These are phyloP conservation scores for Itoplectis maculator DNA, from an alignment of 2,888 invertebrate species.

Conservation along the genomic window DNA sequence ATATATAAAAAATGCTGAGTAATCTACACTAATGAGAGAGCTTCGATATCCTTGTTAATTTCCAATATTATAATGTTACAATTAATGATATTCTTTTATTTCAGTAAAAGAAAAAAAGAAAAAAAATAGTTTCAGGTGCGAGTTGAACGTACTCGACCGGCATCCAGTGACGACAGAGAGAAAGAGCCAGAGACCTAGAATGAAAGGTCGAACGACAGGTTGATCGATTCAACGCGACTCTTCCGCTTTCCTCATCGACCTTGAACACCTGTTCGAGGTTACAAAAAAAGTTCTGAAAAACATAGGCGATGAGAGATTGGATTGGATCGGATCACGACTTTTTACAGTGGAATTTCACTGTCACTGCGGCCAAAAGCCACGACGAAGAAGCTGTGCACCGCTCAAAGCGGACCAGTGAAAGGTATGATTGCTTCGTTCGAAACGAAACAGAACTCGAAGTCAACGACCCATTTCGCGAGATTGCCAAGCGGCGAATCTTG, in stretches of 20 bases:
- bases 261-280: slow-evolving; percentile 53
- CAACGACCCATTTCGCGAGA: neutral
- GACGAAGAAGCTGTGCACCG: no score
- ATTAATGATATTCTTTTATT: no score
- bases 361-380: neutral
- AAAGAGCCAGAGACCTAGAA: neutral
- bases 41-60: no score
- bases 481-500: neutral
- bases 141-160: neutral
- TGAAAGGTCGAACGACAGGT: slow-evolving; percentile 31
- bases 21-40: no score
- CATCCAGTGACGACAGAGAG: neutral
- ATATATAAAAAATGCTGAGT: no score
- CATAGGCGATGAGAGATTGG: neutral
- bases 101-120: neutral
- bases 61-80: no score
- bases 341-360: neutral
- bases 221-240: slow-evolving; percentile 50
- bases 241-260: slow-evolving; percentile 55
- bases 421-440: neutral
- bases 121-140: neutral
- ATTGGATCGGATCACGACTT: neutral
- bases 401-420: no score
- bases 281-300: slow-evolving; percentile 9
- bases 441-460: no score